These are phyloP conservation scores for Nebria salina DNA, from an alignment of 2,888 invertebrate genomes.

Conservation along the genomic window DNA sequence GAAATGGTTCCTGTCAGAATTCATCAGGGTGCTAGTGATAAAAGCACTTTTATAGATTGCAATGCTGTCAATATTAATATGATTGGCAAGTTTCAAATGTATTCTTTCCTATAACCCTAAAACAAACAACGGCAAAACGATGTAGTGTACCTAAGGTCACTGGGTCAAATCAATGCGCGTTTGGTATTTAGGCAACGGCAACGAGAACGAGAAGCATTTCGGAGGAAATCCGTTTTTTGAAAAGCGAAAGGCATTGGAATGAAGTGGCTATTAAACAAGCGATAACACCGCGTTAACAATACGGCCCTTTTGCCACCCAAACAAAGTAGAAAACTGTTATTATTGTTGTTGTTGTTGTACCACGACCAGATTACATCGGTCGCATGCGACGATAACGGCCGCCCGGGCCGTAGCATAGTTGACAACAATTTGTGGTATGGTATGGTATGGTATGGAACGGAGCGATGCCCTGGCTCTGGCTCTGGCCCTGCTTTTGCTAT, in stretches of 20 bases:
- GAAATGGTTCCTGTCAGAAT: too few relatives aligned
- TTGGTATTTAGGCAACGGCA: too few relatives aligned
- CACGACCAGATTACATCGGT: conserved; percentile 27
- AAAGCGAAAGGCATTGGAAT: not conserved
- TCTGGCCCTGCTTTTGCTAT: not conserved
- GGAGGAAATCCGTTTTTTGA: not conserved
- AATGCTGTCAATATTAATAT: too few relatives aligned
- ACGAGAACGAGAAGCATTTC: too few relatives aligned
- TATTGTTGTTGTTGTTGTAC: not conserved
- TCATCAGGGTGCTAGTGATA: too few relatives aligned
- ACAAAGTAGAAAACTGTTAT: not conserved
- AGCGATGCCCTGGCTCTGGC: too few relatives aligned
- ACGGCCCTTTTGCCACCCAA: not conserved
- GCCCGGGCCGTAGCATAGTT: not conserved
- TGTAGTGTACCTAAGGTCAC: too few relatives aligned
- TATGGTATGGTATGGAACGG: conserved; percentile 9
- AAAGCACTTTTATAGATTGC: too few relatives aligned
- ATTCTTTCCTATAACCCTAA: too few relatives aligned
- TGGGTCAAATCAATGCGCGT: too few relatives aligned
- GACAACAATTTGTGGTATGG: conserved; percentile 25
- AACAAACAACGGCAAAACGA: too few relatives aligned
- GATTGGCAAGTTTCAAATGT: too few relatives aligned
- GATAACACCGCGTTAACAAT: not conserved
- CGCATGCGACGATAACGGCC: not conserved
- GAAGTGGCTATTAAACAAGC: not conserved